phyloP scores from a whole-genome alignment of 2,888 invertebrate genomes.

The Polyploca ridens region DNA sequence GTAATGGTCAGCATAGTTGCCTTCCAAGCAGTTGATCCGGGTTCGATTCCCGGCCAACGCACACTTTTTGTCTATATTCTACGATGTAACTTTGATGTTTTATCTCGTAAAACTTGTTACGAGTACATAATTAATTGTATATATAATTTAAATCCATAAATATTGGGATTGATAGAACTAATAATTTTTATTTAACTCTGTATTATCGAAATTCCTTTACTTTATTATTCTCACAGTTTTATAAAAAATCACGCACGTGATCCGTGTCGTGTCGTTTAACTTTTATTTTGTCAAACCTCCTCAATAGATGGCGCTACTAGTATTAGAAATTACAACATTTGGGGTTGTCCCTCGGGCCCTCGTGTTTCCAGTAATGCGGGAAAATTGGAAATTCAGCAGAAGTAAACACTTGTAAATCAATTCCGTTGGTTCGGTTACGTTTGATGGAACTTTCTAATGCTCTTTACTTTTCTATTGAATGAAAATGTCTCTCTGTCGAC shows the following conservation, averaged over 20 bases:
- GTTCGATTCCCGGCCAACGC: constrained; percentile 83
- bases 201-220: too few species aligned
- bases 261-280: too few species aligned
- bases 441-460: constrained; percentile 1
- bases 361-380: not conserved
- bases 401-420: constrained; percentile 19
- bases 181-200: too few species aligned
- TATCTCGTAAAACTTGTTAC: too few species aligned
- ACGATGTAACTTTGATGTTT: too few species aligned
- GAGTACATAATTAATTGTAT: too few species aligned
- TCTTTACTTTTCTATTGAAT: constrained; percentile 6
- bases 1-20: constrained; percentile 83
- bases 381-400: constrained; percentile 12
- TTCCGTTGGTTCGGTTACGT: constrained; percentile 10
- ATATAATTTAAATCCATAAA: too few species aligned
- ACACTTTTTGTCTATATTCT: constrained; percentile 57
- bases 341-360: too few species aligned
- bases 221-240: too few species aligned
- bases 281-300: not conserved
- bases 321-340: constrained; percentile 8
- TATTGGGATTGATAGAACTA: too few species aligned
- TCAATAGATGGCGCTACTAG: constrained; percentile 40
- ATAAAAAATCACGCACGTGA: too few species aligned
- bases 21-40: constrained; percentile 82
- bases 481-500: too few species aligned